Conservation (phyloP, 2,113 vertebrate species). For the Pluvialis apricaria region DNA sequence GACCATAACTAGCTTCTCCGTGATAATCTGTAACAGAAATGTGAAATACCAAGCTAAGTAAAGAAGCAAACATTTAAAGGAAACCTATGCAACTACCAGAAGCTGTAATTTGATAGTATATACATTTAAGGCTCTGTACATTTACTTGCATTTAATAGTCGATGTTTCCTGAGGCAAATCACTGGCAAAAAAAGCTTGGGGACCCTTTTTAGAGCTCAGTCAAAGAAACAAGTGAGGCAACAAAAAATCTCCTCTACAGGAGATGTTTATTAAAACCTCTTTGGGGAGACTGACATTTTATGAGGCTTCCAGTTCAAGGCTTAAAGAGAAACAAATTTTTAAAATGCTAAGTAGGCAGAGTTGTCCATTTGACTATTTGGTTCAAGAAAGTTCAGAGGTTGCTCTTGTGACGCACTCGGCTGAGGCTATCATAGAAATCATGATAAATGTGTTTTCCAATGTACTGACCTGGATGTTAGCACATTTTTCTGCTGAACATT, state of each 20-base stretch:
- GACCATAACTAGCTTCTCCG: neutral
- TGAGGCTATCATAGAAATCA: conserved; percentile 31
- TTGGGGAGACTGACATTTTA: neutral
- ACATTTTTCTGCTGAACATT: conserved; percentile 65
- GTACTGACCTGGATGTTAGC: conserved; percentile 50
- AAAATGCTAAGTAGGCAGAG: conserved; percentile 44
- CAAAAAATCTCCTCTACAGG: neutral
- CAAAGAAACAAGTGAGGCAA: neutral
- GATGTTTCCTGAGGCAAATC: neutral
- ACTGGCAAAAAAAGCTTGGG: neutral
- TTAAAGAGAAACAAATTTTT: neutral
- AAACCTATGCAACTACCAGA: neutral
- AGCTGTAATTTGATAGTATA: neutral
- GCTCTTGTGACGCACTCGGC: neutral
- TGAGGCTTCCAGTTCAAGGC: neutral
- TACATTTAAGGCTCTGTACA: neutral
- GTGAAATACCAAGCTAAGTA: neutral
- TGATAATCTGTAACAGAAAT: neutral
- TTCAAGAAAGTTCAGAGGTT: conserved; percentile 59
- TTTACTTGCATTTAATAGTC: neutral
- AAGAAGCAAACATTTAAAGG: neutral
- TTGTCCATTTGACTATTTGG: neutral
- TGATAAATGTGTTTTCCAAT: conserved; percentile 69
- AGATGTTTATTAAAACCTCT: neutral
- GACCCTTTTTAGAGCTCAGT: neutral